Base-by-base conservation (phyloP, 2,888 invertebrate genomes). In the Chelonus formosanus region DNA sequence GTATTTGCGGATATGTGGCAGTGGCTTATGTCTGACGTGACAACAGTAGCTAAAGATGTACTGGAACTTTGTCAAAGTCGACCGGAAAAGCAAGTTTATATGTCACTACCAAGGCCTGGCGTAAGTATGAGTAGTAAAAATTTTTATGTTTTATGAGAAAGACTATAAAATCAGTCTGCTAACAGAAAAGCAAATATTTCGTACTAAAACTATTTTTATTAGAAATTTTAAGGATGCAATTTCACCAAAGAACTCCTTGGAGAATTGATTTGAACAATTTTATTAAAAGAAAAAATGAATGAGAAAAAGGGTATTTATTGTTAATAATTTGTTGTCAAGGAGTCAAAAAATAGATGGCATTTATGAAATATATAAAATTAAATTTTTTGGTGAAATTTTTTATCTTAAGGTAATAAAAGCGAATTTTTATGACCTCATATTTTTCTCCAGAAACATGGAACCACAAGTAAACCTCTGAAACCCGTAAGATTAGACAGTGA, bases 1-100 rank as follows among this genome's bases (percentile, higher is more conserved):
- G 95, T 95, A 72, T 96, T 96, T 83, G 90, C 94, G 40, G 95
- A 96, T 80, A 95, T 96, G 93, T 97, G 97, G 93, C 94, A 96
- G 79, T 94, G 95, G 88, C 88, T 97, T 68, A 91, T 96, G 76
- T 92, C 92, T 32, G 97, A 98, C 83, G 92, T 97, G n/a, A 92
- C 94, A 61, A 89, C 93, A 34, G 90, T 97, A 69, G 94, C 96
- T 45, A 92, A 94, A 81, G 96, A 97, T 81, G 92, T 97, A 58
- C 89, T 94, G 79, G 90, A 96, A 85, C 86, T 92, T 73, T 89
- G 93, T 79, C 88, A 92, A 84, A 85, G 88, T 75, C 83, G 86
- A 74, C 86, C 89, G 63, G 87, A 93, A 79, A 92, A 92, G 77
- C 91, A 92, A 79, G 92, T 92, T 67, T 97, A 97, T 84, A 92